Base-by-base conservation (phyloP, 2,888 invertebrate species). In the Andrena minutula region DNA sequence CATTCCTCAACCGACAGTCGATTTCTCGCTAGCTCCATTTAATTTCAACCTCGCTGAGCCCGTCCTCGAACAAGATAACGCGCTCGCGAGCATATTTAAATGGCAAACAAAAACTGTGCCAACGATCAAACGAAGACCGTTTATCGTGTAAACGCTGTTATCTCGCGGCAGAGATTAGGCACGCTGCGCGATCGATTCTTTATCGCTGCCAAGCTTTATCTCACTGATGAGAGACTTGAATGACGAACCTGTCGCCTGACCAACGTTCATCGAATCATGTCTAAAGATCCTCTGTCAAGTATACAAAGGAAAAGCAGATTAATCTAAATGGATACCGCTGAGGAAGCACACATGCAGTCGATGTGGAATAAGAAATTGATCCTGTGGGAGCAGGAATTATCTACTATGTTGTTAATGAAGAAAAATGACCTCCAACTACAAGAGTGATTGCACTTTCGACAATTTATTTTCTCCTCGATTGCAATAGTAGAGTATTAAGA, bases 31-130 rank as follows among this genome's bases (percentile, higher is more conserved):
- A 26, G 53, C 53, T 10, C 53, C 53, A 70, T 77, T 70, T 76
- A 77, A 77, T 77, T 51, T 12, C 12, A 23, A 3, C 47, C 49
- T 2, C 26, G 20, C 16, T 41, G 26, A 49, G 47, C 26, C 23
- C 2, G 69, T 69, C 32, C 26, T 2, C 64, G 10, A 28, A 35
- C 23, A 4, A 58, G 70, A 64, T 64, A 77, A 77, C 32, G 16
- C 10, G 6, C 16, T 58, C 51, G 10, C 23, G n/a, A n/a, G 32
- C 16, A 10, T 58, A 65, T 64, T 77, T 77, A 79, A 75, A 78
- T 61, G 53, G 30, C 75, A 61, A 51, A 75, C 71, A 76, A 64
- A 79, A 75, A 75, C 68, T 47, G 20, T 79, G 76, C 63, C 68
- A 63, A 28, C 49, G 60, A 30, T 35, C 16, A 23, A 35, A 26